Evolutionary conservation across 2,888 invertebrate genomes (phyloP).

Genomic region (Clostera curtula): DNA sequence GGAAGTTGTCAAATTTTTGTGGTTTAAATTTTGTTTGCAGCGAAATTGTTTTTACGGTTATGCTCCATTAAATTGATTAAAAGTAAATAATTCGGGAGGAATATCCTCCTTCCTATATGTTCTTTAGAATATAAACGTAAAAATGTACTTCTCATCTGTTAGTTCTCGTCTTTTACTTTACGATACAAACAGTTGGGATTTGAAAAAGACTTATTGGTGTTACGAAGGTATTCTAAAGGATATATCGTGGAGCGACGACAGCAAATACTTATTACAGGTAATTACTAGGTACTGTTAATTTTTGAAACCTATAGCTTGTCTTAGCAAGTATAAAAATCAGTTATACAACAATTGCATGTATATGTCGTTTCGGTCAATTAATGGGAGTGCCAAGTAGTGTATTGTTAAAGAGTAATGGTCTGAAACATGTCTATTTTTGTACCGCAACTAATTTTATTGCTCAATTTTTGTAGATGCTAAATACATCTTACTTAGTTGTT

Average conservation of each 20-base stretch:
- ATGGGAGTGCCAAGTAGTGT: constrained; percentile 18
- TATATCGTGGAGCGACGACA: constrained; percentile 68
- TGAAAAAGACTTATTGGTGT: constrained; percentile 66
- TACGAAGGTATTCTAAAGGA: constrained; percentile 58
- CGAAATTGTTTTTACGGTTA: constrained; percentile 12
- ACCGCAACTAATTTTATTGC: constrained; percentile 5
- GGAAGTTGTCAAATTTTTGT: constrained; percentile 26
- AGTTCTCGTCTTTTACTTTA: constrained; percentile 73
- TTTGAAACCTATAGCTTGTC: too few relatives aligned
- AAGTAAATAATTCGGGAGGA: not conserved
- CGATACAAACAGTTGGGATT: constrained; percentile 69
- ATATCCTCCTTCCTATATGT: constrained; percentile 11
- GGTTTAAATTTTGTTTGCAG: constrained; percentile 24
- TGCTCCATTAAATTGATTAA: not conserved
- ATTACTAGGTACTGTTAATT: too few relatives aligned
- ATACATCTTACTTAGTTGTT: too few relatives aligned
- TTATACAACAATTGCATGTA: not conserved
- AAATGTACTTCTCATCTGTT: constrained; percentile 74
- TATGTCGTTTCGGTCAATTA: constrained; percentile 1
- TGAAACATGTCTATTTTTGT: not conserved
- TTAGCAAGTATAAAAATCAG: too few relatives aligned
- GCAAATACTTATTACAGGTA: constrained; percentile 69
- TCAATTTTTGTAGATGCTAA: too few relatives aligned
- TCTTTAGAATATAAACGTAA: constrained; percentile 15
- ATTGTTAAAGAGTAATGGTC: constrained; percentile 16